Evolutionary conservation across 2,797 vertebrate genomes (phyloP).

Genomic region (Lagocephalus sceleratus): DNA sequence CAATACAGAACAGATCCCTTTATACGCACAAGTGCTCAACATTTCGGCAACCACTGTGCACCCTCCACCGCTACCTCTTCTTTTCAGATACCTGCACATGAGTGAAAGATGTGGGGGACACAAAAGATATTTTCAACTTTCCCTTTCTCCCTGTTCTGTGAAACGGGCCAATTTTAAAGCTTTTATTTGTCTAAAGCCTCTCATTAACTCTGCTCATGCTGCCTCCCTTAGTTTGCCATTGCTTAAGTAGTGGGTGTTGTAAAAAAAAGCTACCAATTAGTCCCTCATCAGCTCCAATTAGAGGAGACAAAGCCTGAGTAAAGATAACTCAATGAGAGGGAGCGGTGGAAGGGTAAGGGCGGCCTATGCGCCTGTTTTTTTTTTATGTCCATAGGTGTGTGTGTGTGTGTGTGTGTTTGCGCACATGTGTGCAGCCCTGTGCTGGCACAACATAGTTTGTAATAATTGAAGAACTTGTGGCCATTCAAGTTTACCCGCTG

Average conservation of each 20-base stretch:
- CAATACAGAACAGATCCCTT: conserved; percentile 79
- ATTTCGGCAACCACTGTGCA: conserved; percentile 66
- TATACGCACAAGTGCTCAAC: conserved; percentile 78
- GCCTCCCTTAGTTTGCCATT: conserved; percentile 82
- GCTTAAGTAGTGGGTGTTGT: conserved; percentile 87
- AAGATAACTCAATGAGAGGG: conserved; percentile 94
- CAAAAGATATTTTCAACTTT: conserved; percentile 83
- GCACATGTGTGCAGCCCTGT: conserved; percentile 45
- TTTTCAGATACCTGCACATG: conserved; percentile 83
- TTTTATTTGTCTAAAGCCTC: conserved; percentile 83
- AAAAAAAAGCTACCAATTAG: conserved; percentile 96
- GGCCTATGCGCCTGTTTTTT: conserved; percentile 23
- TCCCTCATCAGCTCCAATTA: conserved; percentile 99
- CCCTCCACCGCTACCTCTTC: conserved; percentile 59
- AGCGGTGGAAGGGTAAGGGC: conserved; percentile 60
- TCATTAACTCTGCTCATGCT: conserved; percentile 98
- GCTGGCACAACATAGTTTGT: conserved; percentile 80
- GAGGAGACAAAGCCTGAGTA: conserved; percentile 95
- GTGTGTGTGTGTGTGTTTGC: conserved; percentile 27
- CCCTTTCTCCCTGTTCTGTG: conserved; percentile 68
- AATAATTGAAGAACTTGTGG: conserved; percentile 88
- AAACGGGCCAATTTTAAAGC: conserved; percentile 76
- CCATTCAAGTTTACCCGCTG: conserved; percentile 73
- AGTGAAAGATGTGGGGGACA: conserved; percentile 73
- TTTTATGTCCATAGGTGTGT: conserved; percentile 10